A percentile compares a stretch with the other conserved stretches of the same genome.
These are phyloP conservation scores for Cerastis leucographa DNA, from an alignment of 2,888 invertebrate genomes.

Conservation along the genomic window DNA sequence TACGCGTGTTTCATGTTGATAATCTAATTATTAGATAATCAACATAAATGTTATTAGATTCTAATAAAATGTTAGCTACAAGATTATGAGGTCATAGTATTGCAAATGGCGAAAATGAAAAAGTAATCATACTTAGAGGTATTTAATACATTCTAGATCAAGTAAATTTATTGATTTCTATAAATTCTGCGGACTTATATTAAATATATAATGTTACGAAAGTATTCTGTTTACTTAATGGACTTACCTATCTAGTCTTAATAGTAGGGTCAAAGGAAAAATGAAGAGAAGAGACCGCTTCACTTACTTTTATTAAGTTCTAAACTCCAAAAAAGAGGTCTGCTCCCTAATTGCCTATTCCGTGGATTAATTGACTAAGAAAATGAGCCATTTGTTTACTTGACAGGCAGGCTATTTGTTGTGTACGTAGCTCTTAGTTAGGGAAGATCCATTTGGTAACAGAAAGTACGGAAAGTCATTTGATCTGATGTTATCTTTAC, in stretches of 20 bases:
- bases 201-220: neutral
- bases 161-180: neutral
- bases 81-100: neutral
- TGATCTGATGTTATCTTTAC: neutral
- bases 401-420: slow-evolving; percentile 9
- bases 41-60: too few relatives aligned
- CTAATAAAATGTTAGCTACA: slow-evolving; percentile 1
- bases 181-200: too few relatives aligned
- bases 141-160: neutral
- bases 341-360: slow-evolving; percentile 29
- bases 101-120: neutral
- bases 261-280: slow-evolving; percentile 33
- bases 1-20: slow-evolving; percentile 10
- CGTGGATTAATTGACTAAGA: slow-evolving; percentile 46
- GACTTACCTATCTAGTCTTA: neutral
- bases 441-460: neutral
- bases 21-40: neutral
- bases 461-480: neutral
- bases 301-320: slow-evolving; percentile 45
- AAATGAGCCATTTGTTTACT: slow-evolving; percentile 44
- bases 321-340: slow-evolving; percentile 25
- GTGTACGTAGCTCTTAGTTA: neutral
- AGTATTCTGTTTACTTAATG: neutral
- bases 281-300: slow-evolving; percentile 26
- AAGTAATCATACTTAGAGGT: slow-evolving; percentile 28